Base-by-base conservation (phyloP, 2,113 vertebrate genomes). In the Gallinago media region DNA sequence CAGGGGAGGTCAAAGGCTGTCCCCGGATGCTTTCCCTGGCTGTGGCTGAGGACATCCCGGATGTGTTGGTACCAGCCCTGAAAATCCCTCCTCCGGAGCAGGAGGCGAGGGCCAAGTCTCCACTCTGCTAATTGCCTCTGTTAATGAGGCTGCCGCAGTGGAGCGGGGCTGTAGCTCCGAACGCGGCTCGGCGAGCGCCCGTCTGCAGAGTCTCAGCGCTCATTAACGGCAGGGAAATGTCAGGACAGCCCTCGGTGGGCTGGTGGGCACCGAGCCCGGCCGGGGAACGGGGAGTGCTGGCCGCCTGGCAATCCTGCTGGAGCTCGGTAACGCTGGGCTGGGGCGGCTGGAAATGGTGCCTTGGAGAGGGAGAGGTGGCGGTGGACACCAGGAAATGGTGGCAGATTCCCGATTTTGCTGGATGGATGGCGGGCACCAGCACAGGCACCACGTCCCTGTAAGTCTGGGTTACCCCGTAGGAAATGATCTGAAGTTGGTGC, bases 371-470 rank as follows among this genome's bases (percentile, higher is more conserved):
- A 54, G 63, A 50, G 52, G 13, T 0, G 4, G 21, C 25, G 50
- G 34, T 5, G 20, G 40, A 11, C 2, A 3, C 63, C 29, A 32
- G 63, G 29, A 66, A 58, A n/a, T 22, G 62, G 3, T 22, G 62
- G 3, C 1, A 0, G 27, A 17, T 3, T 54, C 38, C 2, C 0
- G 0, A 7, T 17, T 42, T 20, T 20, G 2, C 12, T 42, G 74
- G 36, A 5, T 2, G 5, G n/a, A 7, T 9, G n/a, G 22, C 1
- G 1, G 6, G 70, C 29, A 18, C 63, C 5, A 1, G 32, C 1
- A 0, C n/a, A 20, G 1, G 58, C n/a, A n/a, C 22, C 31, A 2
- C 0, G 1, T 21, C n/a, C 12, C 15, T 42, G 21, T 9, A 36
- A 8, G 11, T 25, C 42, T 13, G 17, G 8, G 27, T 55, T 26